A percentile compares a stretch with the other conserved stretches of the same genome.
These are phyloP conservation scores for Oxystoma pomonae DNA, from an alignment of 2,888 invertebrate genomes.

Conservation along the genomic window DNA sequence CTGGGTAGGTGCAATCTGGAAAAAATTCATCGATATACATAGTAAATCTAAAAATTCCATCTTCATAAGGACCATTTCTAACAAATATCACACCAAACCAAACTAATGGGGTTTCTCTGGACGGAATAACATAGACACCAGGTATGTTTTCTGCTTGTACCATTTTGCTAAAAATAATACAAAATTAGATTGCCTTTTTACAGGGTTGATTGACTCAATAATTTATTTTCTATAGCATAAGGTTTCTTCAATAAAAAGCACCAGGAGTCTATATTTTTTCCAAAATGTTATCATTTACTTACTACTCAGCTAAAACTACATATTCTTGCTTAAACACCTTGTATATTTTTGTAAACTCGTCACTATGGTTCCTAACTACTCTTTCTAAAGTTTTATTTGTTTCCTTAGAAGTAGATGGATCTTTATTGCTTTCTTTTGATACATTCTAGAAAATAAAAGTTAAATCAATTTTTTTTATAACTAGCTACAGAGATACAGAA, in stretches of 20 bases:
- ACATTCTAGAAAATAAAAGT: not conserved
- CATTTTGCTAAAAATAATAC: conserved; percentile 65
- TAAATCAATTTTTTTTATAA: no score
- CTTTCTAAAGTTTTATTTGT: conserved; percentile 11
- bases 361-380: conserved; percentile 48
- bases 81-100: conserved; percentile 93
- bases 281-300: no score
- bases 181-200: not conserved
- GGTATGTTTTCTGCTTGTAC: conserved; percentile 78
- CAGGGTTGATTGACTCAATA: not conserved
- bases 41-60: conserved; percentile 86
- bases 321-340: conserved; percentile 83
- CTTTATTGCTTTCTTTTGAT: not conserved
- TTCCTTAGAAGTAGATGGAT: not conserved
- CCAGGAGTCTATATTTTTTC: not conserved
- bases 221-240: not conserved
- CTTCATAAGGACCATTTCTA: conserved; percentile 82
- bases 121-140: conserved; percentile 91
- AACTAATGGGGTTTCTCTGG: conserved; percentile 75
- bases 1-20: conserved; percentile 79
- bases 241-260: not conserved
- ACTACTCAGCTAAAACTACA: conserved; percentile 90
- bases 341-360: conserved; percentile 61
- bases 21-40: conserved; percentile 82
- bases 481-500: no score